Percentiles rank a stretch among this genome's conserved stretches.
Evolutionary conservation across 2,888 invertebrate species (phyloP).

Genomic region (Pachydiplax longipennis): DNA sequence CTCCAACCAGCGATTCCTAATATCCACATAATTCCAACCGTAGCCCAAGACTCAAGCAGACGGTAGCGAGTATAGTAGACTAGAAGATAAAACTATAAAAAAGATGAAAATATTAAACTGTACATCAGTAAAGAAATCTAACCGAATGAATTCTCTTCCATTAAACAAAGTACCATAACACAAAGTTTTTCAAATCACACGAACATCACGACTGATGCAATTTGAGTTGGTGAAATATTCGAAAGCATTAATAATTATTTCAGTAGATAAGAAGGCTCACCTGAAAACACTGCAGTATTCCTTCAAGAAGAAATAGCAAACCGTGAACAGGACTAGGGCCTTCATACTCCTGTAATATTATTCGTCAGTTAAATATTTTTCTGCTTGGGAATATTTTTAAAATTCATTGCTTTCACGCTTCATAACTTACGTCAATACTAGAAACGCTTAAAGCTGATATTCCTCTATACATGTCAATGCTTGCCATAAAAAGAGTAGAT

Average conservation of each 20-base stretch:
- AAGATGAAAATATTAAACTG: neutral
- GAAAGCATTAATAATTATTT: neutral
- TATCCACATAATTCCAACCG: constrained; percentile 23
- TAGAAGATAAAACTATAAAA: constrained; percentile 16
- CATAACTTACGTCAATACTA: constrained; percentile 44
- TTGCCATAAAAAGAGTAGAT: constrained; percentile 35
- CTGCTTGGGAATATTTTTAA: no score
- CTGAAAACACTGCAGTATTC: constrained; percentile 51
- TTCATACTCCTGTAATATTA: constrained; percentile 51
- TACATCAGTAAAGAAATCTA: neutral
- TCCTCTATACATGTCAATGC: constrained; percentile 46
- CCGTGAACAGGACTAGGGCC: constrained; percentile 52
- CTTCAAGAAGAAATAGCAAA: constrained; percentile 52
- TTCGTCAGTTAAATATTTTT: no score
- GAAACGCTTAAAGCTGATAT: constrained; percentile 45
- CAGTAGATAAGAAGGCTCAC: constrained; percentile 45
- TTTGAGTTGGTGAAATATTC: no score
- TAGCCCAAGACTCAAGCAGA: constrained; percentile 19
- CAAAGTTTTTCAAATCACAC: no score
- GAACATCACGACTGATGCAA: no score
- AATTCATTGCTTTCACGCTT: constrained; percentile 3
- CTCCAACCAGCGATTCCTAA: constrained; percentile 15
- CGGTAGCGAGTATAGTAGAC: constrained; percentile 7
- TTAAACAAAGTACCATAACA: neutral
- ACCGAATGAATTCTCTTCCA: neutral